phyloP scores from a whole-genome alignment of 1,140 invertebrate species.

The Parasteatoda tepidariorum region DNA sequence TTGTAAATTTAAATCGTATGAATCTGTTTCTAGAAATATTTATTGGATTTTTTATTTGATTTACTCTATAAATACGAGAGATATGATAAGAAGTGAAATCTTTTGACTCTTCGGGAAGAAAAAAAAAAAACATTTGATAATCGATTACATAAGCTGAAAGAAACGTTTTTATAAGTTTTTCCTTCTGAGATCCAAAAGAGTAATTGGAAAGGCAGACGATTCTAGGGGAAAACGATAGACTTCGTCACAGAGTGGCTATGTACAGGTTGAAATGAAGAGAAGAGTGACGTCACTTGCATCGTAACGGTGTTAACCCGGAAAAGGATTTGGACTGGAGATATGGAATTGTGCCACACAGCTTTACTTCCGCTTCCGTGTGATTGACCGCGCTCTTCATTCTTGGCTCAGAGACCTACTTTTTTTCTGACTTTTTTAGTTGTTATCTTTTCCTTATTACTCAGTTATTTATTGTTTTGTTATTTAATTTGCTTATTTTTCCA shows the following conservation, averaged over 20 bases:
- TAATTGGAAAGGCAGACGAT: background rate
- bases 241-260: constrained; percentile 24
- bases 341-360: constrained; percentile 54
- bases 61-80: too few species aligned
- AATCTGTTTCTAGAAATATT: too few species aligned
- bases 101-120: too few species aligned
- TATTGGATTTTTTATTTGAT: too few species aligned
- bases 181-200: background rate
- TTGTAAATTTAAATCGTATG: too few species aligned
- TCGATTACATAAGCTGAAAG: too few species aligned
- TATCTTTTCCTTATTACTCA: constrained; percentile 46
- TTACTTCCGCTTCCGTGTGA: constrained; percentile 60
- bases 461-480: constrained; percentile 7
- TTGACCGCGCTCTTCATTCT: constrained; percentile 50
- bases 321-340: constrained; percentile 50
- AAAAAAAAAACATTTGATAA: too few species aligned
- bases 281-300: constrained; percentile 29
- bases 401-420: constrained; percentile 59
- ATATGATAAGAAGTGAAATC: too few species aligned
- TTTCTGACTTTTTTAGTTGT: background rate
- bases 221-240: background rate
- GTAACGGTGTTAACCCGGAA: constrained; percentile 56
- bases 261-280: constrained; percentile 38
- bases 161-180: too few species aligned
- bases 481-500: background rate